These are phyloP conservation scores for Apis laboriosa DNA, from an alignment of 1,140 invertebrate genomes.

Conservation along the genomic window DNA sequence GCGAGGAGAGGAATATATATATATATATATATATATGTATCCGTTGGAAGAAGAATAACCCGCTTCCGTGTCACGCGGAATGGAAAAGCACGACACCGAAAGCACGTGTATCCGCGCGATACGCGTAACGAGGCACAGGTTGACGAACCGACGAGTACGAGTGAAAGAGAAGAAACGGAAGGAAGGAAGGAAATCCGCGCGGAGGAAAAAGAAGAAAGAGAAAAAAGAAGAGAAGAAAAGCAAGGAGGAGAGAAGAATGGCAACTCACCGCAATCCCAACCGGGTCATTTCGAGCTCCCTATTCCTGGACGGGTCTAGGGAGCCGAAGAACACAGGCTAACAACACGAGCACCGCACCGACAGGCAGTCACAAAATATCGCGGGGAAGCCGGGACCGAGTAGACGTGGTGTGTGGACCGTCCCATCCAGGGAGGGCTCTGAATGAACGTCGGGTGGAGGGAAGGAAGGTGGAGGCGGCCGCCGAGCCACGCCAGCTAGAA, in stretches of 20 bases:
- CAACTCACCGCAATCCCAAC: slow-evolving; percentile 76
- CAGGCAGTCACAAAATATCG: slow-evolving; percentile 71
- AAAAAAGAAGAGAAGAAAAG: neutral
- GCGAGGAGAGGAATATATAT: neutral
- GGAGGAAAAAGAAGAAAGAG: neutral
- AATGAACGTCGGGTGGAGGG: slow-evolving; percentile 72
- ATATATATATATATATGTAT: neutral
- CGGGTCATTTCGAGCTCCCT: slow-evolving; percentile 78
- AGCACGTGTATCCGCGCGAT: slow-evolving; percentile 31
- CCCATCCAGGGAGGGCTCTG: slow-evolving; percentile 79
- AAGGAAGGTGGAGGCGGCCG: slow-evolving; percentile 73
- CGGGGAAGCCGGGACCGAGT: slow-evolving; percentile 67
- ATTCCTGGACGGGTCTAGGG: slow-evolving; percentile 70
- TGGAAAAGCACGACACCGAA: neutral
- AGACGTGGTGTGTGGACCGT: slow-evolving; percentile 72
- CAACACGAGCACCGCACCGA: slow-evolving; percentile 76
- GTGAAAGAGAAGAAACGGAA: neutral
- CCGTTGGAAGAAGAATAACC: too few relatives aligned
- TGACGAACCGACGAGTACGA: slow-evolving; percentile 32
- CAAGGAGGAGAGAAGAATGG: neutral
- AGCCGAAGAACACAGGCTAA: slow-evolving; percentile 64
- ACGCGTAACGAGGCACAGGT: slow-evolving; percentile 36
- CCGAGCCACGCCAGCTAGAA: slow-evolving; percentile 75
- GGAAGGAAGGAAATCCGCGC: neutral
- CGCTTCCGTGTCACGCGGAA: neutral